Evolutionary conservation across 2,888 invertebrate genomes (phyloP), one percentile per base, ranked within the genome.

Genomic region (Nymphalis c-album): DNA sequence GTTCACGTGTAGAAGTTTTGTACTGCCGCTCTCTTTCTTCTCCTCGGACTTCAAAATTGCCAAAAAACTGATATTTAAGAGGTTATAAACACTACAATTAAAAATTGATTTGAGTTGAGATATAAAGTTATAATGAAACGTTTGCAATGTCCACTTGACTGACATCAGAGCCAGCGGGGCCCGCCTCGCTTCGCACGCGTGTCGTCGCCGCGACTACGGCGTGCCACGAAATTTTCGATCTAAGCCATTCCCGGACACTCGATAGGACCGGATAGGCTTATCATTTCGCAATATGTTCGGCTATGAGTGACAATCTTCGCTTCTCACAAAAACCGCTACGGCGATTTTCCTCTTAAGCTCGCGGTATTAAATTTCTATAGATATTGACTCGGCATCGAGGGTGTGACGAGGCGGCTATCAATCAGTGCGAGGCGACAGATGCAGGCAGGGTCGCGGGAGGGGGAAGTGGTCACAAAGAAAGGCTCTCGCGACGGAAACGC

Each of bases 281-380:
- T 26, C 3, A 26, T 51, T 53, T 59, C n/a, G 58, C 61, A 59
- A 68, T 53, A 47, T 62, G 50, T 58, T 53, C 17, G 47, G 35
- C 50, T 55, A 22, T 58, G 64, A 59, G 59, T 47, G 64, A 20
- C 47, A 61, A 64, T 60, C 46, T 47, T 50, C 50, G 18, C 45
- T 31, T 45, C 48, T 17, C 48, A 45, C 48, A 63, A 63, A 40
- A 63, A 60, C 53, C 69, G 65, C 26, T 45, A 53, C 45, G 61
- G 58, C 60, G 50, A 64, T 64, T 70, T 67, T 59, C 64, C 48
- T 64, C 31, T 45, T 18, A 51, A 20, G 31, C 62, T 63, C 59
- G 55, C 26, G 22, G 59, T 70, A 70, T 64, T 70, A 64, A 70
- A 70, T 70, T 70, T 62, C 67, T 18, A 67, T 63, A 61, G 61